Base-by-base conservation (phyloP, 2,113 vertebrate genomes). In the Pseudopodoces humilis region DNA sequence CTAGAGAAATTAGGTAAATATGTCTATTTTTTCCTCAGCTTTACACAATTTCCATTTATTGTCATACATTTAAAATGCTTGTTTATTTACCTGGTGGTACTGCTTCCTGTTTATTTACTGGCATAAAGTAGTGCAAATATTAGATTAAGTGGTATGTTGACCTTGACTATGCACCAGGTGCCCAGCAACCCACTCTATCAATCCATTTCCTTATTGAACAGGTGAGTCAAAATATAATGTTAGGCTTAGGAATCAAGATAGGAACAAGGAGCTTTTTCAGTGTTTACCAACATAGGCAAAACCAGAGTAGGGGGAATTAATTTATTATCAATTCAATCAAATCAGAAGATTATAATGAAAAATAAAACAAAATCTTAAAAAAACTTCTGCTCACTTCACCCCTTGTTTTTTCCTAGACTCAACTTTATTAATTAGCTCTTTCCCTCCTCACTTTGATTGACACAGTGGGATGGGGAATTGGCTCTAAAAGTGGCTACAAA, bases 371-470 rank as follows among this genome's bases (percentile, higher is more conserved):
- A 59, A 49, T 59, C 7, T n/a, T 59, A 6, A 8, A 9, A 39
- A 17, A 33, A n/a, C 11, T 18, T 82, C 30, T 49, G 11, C 7
- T 64, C 11, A 27, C 6, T 11, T 65, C 19, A 41, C 4, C 8
- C 4, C 3, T 41, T 64, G 11, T 2, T 56, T 39, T 46, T 19
- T 47, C 18, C 23, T 39, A 33, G 18, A 46, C 5, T 39, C 15
- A 64, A 10, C 10, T n/a, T 74, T 39, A 39, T 6, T 33, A 27
- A 53, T 44, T 5, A 39, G 11, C 22, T 55, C 4, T 37, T 72
- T 46, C 27, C 3, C 18, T 72, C 23, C 37, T 56, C 11, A 6
- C 6, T n/a, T 56, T 0, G 1, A 9, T 1, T 64, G n/a, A 23
- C 24, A 55, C 9, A 47, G 30, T 23, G 12, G 6, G 5, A 12